phyloP scores from a whole-genome alignment of 64 coral and sea anemone genomes.

The Montipora sp. region DNA sequence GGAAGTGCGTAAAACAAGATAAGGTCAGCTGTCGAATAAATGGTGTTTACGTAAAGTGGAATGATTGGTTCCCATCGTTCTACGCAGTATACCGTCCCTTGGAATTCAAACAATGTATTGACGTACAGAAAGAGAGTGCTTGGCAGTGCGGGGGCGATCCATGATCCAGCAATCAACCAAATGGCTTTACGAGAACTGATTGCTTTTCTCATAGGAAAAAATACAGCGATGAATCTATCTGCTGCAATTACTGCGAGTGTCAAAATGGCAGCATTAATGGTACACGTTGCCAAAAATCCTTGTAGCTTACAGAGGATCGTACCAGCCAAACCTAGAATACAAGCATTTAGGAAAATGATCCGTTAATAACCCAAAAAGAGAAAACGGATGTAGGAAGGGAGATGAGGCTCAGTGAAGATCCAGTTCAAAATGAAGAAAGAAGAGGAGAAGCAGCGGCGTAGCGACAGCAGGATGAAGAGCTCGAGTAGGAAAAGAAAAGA shows the following conservation, averaged over 20 bases:
- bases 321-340: conserved; percentile 7
- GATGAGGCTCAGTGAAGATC: too few relatives aligned
- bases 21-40: conserved; percentile 39
- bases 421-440: too few relatives aligned
- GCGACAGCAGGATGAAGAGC: background rate
- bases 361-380: background rate
- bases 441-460: background rate
- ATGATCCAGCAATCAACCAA: conserved; percentile 14
- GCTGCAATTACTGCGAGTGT: conserved; percentile 58
- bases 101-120: background rate
- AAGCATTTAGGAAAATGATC: background rate
- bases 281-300: conserved; percentile 10
- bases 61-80: conserved; percentile 28
- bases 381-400: too few relatives aligned
- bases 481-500: background rate
- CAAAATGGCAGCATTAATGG: conserved; percentile 27
- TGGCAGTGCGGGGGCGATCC: conserved; percentile 16
- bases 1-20: conserved; percentile 56
- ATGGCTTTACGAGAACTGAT: conserved; percentile 47
- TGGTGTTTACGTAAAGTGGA: background rate
- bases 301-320: conserved; percentile 47
- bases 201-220: conserved; percentile 59
- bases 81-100: conserved; percentile 8
- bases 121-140: conserved; percentile 40
- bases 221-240: conserved; percentile 63